Percentiles rank a stretch among this genome's conserved stretches.
Conservation (phyloP, 2,113 vertebrate species). For the Actinemys pallida region DNA sequence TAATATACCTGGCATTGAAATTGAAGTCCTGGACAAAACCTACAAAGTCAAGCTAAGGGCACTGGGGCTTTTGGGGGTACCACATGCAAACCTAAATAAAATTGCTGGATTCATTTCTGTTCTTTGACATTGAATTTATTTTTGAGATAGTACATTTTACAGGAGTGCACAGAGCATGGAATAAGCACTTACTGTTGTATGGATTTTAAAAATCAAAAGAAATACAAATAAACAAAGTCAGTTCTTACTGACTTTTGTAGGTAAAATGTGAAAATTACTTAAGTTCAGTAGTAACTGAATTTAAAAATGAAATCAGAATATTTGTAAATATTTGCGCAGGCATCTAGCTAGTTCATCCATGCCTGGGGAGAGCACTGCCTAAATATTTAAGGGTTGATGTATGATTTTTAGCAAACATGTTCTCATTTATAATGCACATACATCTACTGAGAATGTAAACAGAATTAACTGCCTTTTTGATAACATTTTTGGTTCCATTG, state of each 20-base stretch:
- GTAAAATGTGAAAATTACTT: background rate
- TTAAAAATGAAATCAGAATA: background rate
- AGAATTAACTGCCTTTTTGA: background rate
- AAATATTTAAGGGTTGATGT: fast-evolving
- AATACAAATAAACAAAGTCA: background rate
- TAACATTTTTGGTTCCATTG: background rate
- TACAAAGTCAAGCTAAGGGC: background rate
- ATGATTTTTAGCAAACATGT: background rate
- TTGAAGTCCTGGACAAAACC: background rate
- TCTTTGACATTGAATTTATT: background rate
- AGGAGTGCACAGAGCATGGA: background rate
- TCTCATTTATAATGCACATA: background rate
- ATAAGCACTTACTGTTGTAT: background rate
- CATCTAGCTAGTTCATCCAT: background rate
- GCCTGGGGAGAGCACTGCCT: background rate
- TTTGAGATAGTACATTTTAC: background rate
- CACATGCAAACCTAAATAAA: fast-evolving
- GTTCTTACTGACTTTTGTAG: background rate
- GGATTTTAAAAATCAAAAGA: background rate
- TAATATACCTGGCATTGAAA: fast-evolving
- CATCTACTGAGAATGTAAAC: background rate
- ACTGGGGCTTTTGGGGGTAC: background rate
- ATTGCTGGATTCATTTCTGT: background rate
- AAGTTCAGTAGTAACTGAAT: background rate
- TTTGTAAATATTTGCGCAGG: background rate